Conservation (phyloP, 2,797 vertebrate genomes). For the Sylvilagus floridanus region DNA sequence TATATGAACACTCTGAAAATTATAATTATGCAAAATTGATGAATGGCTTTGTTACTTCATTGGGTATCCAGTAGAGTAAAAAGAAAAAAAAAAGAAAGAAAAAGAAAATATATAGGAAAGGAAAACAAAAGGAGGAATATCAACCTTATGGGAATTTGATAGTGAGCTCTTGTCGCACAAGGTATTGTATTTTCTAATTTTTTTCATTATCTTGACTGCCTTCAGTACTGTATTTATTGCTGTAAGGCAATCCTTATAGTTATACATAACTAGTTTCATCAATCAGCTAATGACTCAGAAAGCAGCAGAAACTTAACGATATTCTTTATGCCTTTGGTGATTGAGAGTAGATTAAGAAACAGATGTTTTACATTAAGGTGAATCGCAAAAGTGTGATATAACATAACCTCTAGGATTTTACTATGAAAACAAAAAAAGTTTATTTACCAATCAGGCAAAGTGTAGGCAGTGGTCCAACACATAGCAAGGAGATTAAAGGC, state of each 20-base stretch:
- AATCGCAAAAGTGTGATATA: conserved; percentile 49
- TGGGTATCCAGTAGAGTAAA: neutral
- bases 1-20: neutral
- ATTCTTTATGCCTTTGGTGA: conserved; percentile 46
- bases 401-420: conserved; percentile 46
- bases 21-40: neutral
- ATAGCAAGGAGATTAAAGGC: conserved; percentile 3
- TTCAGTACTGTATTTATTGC: neutral
- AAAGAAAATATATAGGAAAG: neutral
- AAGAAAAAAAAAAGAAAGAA: neutral
- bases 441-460: conserved; percentile 39
- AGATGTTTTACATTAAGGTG: conserved; percentile 56
- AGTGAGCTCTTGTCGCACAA: neutral
- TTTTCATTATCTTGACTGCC: neutral
- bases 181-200: neutral
- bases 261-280: conserved; percentile 3
- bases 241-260: neutral
- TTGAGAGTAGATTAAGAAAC: conserved; percentile 62
- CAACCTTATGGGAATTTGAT: neutral
- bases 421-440: conserved; percentile 62
- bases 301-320: conserved; percentile 43
- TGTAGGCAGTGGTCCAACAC: neutral
- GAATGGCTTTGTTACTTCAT: neutral
- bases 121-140: neutral
- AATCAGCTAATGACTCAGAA: conserved; percentile 66